Base-by-base conservation (phyloP, 2,113 vertebrate genomes). In the Platysternon megacephalum region DNA sequence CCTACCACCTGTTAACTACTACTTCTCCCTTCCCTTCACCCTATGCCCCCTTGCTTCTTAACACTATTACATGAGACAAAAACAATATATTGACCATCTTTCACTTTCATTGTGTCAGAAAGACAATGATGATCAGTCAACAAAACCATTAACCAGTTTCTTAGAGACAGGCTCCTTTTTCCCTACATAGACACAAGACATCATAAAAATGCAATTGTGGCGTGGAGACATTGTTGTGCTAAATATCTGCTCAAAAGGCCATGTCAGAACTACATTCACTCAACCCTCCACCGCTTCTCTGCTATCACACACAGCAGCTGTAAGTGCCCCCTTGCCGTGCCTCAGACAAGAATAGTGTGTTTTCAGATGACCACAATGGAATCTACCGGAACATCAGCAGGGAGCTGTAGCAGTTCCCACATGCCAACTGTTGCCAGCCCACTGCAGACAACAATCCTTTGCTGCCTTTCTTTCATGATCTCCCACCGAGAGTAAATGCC, bases 341-440 rank as follows among this genome's bases (percentile, higher is more conserved):
- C 4, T 88, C 29, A 44, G 1, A 21, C n/a, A 68, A 55, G 86
- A 86, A 61, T 7, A 46, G 8, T 10, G 10, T 6, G 49, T 84
- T 74, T 97, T 91, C 79, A 94, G 86, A 81, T 79, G 94, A 92
- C 39, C 51, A 92, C 85, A 94, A 55, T 11, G 11, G n/a, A 91
- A 48, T 84, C 51, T 89, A 78, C 85, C 10, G 2, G 24, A 82
- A 56, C 49, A 84, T 28, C 84, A 88, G 92, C 86, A 90, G 93
- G 93, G 89, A 94, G 84, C 93, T 74, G 90, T 55, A 90, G 82
- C 76, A 93, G 89, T 94, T 95, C 87, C 74, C 92, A 96, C 83
- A 95, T 91, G 85, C 48, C 95, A 96, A 42, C 53, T 84, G 89
- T 85, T 95, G 87, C 86, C 86, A 92, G 79, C 52, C 48, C 56